Percentiles rank a stretch among this genome's conserved stretches.
These are phyloP conservation scores for Cerastis leucographa DNA, from an alignment of 2,888 invertebrate species.

Conservation along the genomic window DNA sequence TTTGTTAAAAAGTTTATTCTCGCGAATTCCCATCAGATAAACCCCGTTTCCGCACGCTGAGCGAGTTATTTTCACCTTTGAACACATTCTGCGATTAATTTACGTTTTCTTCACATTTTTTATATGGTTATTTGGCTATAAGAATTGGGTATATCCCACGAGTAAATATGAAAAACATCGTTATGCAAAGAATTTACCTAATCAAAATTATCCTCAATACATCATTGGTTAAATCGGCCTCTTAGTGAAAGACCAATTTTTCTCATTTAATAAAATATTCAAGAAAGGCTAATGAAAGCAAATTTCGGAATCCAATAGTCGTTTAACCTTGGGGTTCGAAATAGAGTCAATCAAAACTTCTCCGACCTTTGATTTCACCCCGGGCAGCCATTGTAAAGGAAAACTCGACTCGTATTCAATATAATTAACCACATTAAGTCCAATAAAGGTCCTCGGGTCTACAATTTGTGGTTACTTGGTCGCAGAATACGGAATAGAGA, in stretches of 20 bases:
- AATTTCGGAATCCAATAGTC: conserved; percentile 26
- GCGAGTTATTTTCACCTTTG: conserved; percentile 53
- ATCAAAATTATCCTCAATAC: conserved; percentile 30
- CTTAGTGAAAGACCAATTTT: conserved; percentile 7
- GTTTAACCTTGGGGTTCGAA: conserved; percentile 39
- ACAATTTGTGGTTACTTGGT: conserved; percentile 51
- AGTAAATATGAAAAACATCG: neutral
- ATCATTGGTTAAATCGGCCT: conserved; percentile 22
- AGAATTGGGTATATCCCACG: conserved; percentile 13
- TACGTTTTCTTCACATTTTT: conserved; percentile 4
- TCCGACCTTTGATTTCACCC: conserved; percentile 41
- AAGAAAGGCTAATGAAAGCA: conserved; percentile 29
- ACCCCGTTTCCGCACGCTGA: conserved; percentile 55
- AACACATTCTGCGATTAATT: conserved; percentile 26
- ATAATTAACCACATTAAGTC: conserved; percentile 57
- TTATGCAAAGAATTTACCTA: conserved; percentile 29
- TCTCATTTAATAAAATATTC: conserved; percentile 25
- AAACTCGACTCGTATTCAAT: conserved; percentile 40
- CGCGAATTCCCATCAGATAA: conserved; percentile 59
- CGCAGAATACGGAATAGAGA: conserved; percentile 36
- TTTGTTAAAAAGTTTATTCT: conserved; percentile 62
- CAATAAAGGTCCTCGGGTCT: conserved; percentile 48
- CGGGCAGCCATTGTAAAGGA: conserved; percentile 43
- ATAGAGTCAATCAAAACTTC: conserved; percentile 57
- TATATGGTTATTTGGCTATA: neutral